Base-by-base conservation (phyloP, 2,797 vertebrate genomes). In the Pipistrellus kuhlii region DNA sequence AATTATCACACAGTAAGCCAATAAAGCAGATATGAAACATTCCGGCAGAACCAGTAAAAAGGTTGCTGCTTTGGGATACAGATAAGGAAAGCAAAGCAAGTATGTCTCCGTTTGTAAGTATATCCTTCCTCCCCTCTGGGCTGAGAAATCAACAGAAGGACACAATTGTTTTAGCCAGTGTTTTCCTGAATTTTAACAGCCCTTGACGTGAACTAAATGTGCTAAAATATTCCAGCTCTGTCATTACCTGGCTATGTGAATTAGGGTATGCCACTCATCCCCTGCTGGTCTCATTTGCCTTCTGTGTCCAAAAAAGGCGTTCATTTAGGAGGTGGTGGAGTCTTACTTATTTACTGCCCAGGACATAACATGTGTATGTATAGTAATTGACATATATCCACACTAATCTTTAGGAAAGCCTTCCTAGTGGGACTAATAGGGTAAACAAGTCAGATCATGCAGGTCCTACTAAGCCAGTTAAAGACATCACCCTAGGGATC, bases 1-100 rank as follows among this genome's bases (percentile, higher is more conserved):
- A 92, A 95, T 93, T 90, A 91, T 90, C 93, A 53, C 80, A 84
- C 82, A 71, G 84, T 76, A 83, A 83, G 62, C 25, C 92, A 94
- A 23, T 95, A 83, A 96, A 69, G n/a, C 10, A 75, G 30, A 84
- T 64, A 75, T 71, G 90, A 84, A 53, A 93, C 25, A 96, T 69
- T 90, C 64, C 18, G 23, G 90, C 53, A 64, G 90, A 90, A 92
- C 15, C 91, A 92, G 55, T 64, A 86, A 97, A 78, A 72, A 92
- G 20, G 44, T 91, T 94, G 64, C 35, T 46, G n/a, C 27, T 84
- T 69, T 75, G 48, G 71, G 91, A 93, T 2, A 20, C 3, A 69
- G 18, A n/a, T 77, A 80, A 25, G 30, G 8, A 83, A 69, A 93
- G 32, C 4, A 71, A 53, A 75, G 41, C 35, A 30, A 8, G 46